These are phyloP conservation scores for Cataglyphis livida DNA, from an alignment of 2,888 invertebrate genomes.

Conservation along the genomic window DNA sequence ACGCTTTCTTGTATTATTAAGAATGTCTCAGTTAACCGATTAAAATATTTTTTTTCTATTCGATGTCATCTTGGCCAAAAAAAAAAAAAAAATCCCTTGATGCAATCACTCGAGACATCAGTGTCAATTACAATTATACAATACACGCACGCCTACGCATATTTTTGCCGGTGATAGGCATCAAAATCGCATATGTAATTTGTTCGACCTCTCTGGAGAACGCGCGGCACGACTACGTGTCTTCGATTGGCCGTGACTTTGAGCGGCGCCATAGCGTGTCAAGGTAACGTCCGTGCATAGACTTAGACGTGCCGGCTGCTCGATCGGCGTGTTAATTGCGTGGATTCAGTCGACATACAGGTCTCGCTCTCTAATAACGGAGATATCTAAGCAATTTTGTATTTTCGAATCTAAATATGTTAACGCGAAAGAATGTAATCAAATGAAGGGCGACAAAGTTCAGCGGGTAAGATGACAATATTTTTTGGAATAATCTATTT, in stretches of 20 bases:
- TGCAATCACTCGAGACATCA: slow-evolving; percentile 14
- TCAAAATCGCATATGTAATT: slow-evolving; percentile 1
- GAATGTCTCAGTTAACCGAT: background rate
- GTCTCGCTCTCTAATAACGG: background rate
- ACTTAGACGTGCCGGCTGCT: slow-evolving; percentile 4
- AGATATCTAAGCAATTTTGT: background rate
- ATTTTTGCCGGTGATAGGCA: background rate
- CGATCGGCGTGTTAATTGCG: background rate
- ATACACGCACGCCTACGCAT: background rate
- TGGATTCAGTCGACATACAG: no score
- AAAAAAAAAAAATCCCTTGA: background rate
- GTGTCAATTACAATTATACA: slow-evolving; percentile 19
- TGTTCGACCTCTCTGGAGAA: slow-evolving; percentile 1
- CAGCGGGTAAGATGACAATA: no score
- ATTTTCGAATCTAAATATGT: background rate
- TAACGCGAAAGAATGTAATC: background rate
- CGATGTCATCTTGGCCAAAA: background rate
- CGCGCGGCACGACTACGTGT: background rate
- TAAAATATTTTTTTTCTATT: background rate
- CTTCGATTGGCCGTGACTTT: slow-evolving; percentile 44
- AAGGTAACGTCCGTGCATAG: slow-evolving; percentile 28
- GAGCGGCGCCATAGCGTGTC: slow-evolving; percentile 31
- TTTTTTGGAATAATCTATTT: background rate
- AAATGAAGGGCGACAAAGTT: no score
- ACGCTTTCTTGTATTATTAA: background rate